Evolutionary conservation across 64 coral and sea anemone species (phyloP).

Genomic region (Montipora sp.): DNA sequence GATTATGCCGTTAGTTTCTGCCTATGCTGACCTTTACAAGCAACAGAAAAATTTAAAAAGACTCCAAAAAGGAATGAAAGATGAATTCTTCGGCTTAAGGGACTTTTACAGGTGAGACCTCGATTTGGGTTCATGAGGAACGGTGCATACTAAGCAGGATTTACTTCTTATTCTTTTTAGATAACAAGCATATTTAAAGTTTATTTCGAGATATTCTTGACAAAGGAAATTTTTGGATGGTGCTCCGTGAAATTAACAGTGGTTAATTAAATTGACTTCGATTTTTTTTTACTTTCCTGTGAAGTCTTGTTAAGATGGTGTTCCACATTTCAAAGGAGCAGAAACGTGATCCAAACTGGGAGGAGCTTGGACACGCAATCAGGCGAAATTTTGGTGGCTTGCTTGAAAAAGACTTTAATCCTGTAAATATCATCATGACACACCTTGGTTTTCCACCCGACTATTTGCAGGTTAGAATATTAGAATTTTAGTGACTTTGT

Average conservation of each 20-base stretch:
- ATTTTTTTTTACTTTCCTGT: background rate
- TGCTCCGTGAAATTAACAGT: too few relatives aligned
- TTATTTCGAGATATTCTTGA: too few relatives aligned
- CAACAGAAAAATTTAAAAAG: slow-evolving; percentile 31
- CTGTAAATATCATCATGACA: slow-evolving; percentile 36
- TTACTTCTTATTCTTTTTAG: background rate
- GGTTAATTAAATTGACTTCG: too few relatives aligned
- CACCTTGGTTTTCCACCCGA: background rate
- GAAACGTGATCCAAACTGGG: slow-evolving; percentile 22
- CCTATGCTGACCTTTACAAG: slow-evolving; percentile 34
- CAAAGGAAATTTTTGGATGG: too few relatives aligned
- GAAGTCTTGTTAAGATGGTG: slow-evolving; percentile 55
- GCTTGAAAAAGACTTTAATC: slow-evolving; percentile 43
- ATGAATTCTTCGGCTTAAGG: slow-evolving; percentile 65
- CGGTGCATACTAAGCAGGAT: background rate
- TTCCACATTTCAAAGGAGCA: slow-evolving; percentile 18
- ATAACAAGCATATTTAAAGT: background rate
- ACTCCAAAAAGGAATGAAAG: slow-evolving; percentile 34
- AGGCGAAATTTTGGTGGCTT: slow-evolving; percentile 58
- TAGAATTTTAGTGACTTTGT: background rate
- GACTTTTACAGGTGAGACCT: slow-evolving; percentile 58
- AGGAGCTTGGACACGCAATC: slow-evolving; percentile 44
- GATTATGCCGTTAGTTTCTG: slow-evolving; percentile 21
- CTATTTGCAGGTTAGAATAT: slow-evolving; percentile 6
- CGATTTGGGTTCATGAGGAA: background rate